Conservation (phyloP, 2,888 invertebrate species). For the Poecilobothrus nobilitatus region DNA sequence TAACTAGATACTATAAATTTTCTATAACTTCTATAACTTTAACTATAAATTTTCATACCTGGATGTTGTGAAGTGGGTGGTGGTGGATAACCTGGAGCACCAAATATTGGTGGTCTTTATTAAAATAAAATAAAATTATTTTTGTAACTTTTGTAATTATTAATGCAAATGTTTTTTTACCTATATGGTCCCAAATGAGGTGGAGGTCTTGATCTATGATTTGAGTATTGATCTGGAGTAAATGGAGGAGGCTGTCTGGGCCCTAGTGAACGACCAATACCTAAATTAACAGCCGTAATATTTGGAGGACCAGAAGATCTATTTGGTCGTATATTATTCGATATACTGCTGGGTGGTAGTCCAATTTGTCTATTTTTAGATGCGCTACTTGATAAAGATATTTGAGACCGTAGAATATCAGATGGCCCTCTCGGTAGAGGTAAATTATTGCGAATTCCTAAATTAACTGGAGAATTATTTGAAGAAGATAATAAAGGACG, state of each 20-base stretch:
- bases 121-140: slow-evolving; percentile 2
- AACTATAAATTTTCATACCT: no score
- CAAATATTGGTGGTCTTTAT: slow-evolving; percentile 36
- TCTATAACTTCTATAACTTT: no score
- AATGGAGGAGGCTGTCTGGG: slow-evolving; percentile 16
- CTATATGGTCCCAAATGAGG: slow-evolving; percentile 39
- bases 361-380: not conserved
- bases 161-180: no score
- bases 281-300: not conserved
- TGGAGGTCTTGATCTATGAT: slow-evolving; percentile 31
- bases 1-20: no score
- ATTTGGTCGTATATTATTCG: not conserved
- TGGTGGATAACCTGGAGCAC: slow-evolving; percentile 38
- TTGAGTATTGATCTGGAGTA: slow-evolving; percentile 22
- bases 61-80: slow-evolving; percentile 22
- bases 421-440: slow-evolving; percentile 25
- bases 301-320: not conserved
- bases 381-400: not conserved
- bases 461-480: slow-evolving; percentile 27
- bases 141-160: no score
- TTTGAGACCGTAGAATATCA: slow-evolving; percentile 30
- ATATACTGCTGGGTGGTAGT: not conserved
- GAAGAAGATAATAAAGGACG: not conserved
- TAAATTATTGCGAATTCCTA: slow-evolving; percentile 30
- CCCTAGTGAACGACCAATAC: not conserved